A percentile compares a stretch with the other conserved stretches of the same genome.
Conservation (phyloP, 2,888 invertebrate genomes). For the Reticulitermes lucifugus region DNA sequence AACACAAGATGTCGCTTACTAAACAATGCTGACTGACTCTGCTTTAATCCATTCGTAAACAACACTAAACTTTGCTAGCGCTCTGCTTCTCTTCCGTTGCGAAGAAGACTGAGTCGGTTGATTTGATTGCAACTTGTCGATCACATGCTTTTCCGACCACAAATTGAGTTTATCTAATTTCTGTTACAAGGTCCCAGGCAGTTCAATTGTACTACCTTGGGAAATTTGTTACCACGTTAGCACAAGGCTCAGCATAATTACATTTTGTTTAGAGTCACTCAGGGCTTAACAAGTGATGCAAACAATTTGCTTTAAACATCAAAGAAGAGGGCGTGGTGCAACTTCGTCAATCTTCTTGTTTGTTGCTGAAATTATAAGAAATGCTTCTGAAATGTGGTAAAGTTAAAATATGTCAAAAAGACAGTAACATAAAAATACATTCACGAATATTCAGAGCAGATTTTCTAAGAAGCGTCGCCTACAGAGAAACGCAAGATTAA, state of each 20-base stretch:
- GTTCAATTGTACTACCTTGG: constrained; percentile 33
- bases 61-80: not conserved
- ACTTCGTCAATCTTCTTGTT: not conserved
- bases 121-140: constrained; percentile 40
- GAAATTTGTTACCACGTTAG: constrained; percentile 37
- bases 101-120: not conserved
- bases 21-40: too few species aligned
- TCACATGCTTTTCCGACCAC: constrained; percentile 34
- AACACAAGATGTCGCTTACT: too few species aligned
- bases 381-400: too few species aligned
- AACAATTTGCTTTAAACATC: not conserved
- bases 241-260: constrained; percentile 26
- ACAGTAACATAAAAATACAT: too few species aligned
- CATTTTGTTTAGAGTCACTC: constrained; percentile 10
- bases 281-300: constrained; percentile 13
- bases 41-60: not conserved
- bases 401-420: too few species aligned
- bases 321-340: not conserved
- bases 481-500: too few species aligned
- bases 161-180: constrained; percentile 32
- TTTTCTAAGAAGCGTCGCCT: too few species aligned
- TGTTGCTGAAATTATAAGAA: not conserved
- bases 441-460: too few species aligned
- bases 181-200: not conserved
- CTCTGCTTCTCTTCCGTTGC: not conserved